Conservation (phyloP, 1,140 invertebrate genomes). For the Asbolus verrucosus region DNA sequence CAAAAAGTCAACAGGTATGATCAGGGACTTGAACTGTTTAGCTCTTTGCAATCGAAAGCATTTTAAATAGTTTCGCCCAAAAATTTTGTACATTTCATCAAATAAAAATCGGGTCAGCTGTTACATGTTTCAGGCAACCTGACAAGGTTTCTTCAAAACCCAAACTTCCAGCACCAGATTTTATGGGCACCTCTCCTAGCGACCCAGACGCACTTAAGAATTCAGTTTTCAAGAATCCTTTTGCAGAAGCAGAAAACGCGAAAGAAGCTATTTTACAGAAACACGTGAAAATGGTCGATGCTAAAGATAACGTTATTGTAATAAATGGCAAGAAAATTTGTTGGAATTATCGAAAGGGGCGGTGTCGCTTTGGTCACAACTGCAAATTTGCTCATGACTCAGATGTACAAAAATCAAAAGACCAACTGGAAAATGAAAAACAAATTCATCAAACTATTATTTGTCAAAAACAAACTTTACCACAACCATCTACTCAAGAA, state of each 20-base stretch:
- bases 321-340: conserved; percentile 92
- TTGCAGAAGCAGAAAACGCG: conserved; percentile 87
- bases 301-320: conserved; percentile 77
- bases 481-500: conserved; percentile 56
- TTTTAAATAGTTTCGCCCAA: conserved; percentile 16
- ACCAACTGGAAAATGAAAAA: conserved; percentile 71
- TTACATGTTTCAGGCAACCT: conserved; percentile 59
- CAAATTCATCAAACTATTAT: conserved; percentile 67
- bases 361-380: conserved; percentile 91
- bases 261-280: conserved; percentile 90
- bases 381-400: conserved; percentile 94
- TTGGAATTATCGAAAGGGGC: conserved; percentile 92
- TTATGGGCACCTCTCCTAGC: conserved; percentile 64
- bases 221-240: conserved; percentile 91
- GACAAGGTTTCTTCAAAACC: conserved; percentile 50
- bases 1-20: neutral
- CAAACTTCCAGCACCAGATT: conserved; percentile 70
- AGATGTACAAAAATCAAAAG: conserved; percentile 75
- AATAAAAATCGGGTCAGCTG: conserved; percentile 61
- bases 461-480: conserved; percentile 65
- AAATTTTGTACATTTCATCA: conserved; percentile 29
- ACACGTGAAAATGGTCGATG: conserved; percentile 92
- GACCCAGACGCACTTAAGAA: conserved; percentile 50
- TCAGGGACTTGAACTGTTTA: neutral
- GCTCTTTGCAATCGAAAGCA: no score